phyloP scores from a whole-genome alignment of 30 jellyfish, hydroid and myxozoan species.

The Nemopilema nomurai region DNA sequence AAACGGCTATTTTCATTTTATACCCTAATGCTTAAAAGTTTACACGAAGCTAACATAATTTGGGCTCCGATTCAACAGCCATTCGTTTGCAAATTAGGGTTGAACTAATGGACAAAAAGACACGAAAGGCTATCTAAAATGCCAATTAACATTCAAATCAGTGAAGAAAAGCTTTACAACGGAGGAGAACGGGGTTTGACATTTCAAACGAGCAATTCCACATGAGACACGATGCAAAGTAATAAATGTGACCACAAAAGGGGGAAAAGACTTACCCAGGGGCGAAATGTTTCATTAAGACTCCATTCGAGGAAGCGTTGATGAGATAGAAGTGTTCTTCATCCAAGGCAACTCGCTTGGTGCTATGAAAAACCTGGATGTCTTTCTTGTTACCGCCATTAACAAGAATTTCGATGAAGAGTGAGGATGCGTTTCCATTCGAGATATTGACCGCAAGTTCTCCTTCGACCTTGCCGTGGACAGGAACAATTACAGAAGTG shows the following conservation, averaged over 20 bases:
- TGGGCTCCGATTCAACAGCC: too few species aligned
- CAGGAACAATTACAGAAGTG: not conserved
- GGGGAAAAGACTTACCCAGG: conserved; percentile 30
- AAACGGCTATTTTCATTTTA: too few species aligned
- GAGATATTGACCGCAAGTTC: conserved; percentile 12
- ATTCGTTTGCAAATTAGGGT: too few species aligned
- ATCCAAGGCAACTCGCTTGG: conserved; percentile 1
- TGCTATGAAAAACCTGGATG: conserved; percentile 8
- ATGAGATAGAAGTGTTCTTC: not conserved
- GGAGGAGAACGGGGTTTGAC: not conserved
- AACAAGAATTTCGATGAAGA: conserved; percentile 23
- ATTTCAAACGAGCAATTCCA: not conserved
- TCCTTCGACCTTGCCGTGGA: conserved; percentile 44
- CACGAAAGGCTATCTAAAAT: too few species aligned
- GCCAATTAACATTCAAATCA: too few species aligned
- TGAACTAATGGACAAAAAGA: too few species aligned
- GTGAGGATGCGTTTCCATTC: not conserved
- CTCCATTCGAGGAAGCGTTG: conserved; percentile 14
- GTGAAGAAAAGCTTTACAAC: not conserved
- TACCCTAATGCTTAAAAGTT: too few species aligned
- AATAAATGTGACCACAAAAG: not conserved
- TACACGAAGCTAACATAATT: too few species aligned
- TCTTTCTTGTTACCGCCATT: not conserved
- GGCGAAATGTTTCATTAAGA: conserved; percentile 12
- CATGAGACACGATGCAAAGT: not conserved